Evolutionary conservation across 2,113 vertebrate species (phyloP).

Genomic region (Phalacrocorax carbo): DNA sequence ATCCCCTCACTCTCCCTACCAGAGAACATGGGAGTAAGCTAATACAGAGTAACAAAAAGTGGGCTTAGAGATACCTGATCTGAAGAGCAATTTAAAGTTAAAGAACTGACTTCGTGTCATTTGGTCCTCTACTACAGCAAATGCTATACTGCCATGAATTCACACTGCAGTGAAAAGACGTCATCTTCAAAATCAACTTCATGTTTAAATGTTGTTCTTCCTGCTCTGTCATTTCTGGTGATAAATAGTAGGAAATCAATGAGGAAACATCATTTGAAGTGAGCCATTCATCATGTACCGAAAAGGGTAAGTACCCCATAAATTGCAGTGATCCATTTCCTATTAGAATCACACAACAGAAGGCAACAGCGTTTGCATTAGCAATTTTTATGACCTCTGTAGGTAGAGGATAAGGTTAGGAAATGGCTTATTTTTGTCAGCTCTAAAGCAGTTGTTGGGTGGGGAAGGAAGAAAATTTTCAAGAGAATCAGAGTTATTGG

Average conservation of each 20-base stretch:
- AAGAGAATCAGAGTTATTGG: neutral
- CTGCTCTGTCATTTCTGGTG: slow-evolving; percentile 50
- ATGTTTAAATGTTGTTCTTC: slow-evolving; percentile 72
- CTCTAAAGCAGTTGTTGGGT: slow-evolving; percentile 67
- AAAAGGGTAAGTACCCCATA: slow-evolving; percentile 77
- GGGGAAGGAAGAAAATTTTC: slow-evolving; percentile 48
- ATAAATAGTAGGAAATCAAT: slow-evolving; percentile 73
- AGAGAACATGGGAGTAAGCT: neutral
- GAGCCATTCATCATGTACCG: slow-evolving; percentile 74
- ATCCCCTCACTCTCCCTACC: slow-evolving; percentile 1
- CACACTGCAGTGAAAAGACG: slow-evolving; percentile 57
- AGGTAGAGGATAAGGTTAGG: slow-evolving; percentile 68
- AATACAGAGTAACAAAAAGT: neutral
- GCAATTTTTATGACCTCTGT: slow-evolving; percentile 76
- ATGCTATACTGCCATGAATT: slow-evolving; percentile 51
- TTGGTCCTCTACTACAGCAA: slow-evolving; percentile 30
- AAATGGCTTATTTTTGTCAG: slow-evolving; percentile 74
- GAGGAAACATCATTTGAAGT: slow-evolving; percentile 77
- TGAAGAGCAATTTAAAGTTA: neutral
- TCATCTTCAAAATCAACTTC: slow-evolving; percentile 81
- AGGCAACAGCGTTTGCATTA: slow-evolving; percentile 72
- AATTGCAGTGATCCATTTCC: slow-evolving; percentile 78
- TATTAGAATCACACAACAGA: slow-evolving; percentile 77
- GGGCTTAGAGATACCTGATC: neutral
- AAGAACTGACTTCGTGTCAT: neutral